Percentiles rank a stretch among this genome's conserved stretches.
These are phyloP conservation scores for Flexamia atlantica DNA, from an alignment of 2,888 invertebrate species.

Conservation along the genomic window DNA sequence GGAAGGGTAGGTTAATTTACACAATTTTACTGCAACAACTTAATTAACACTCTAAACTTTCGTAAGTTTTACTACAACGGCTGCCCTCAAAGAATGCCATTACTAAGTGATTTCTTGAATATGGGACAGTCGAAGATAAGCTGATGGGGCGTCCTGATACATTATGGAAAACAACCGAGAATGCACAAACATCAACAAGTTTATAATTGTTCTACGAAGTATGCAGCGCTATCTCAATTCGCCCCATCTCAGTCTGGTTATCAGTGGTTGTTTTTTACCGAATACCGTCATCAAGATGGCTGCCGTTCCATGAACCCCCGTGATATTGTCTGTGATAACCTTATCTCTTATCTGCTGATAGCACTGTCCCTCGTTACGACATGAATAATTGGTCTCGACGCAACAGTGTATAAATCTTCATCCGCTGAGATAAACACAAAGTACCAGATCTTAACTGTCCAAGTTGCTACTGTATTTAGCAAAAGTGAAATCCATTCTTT, in stretches of 20 bases:
- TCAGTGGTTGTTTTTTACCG: slow-evolving; percentile 23
- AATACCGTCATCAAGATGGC: slow-evolving; percentile 36
- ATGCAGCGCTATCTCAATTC: slow-evolving; percentile 21
- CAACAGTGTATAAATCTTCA: slow-evolving; percentile 21
- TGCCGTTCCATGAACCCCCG: slow-evolving; percentile 20
- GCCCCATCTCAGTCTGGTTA: slow-evolving; percentile 10
- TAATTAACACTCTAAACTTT: too few species aligned
- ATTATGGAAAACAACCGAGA: background rate
- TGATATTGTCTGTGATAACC: slow-evolving; percentile 46
- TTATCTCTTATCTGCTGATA: slow-evolving; percentile 54
- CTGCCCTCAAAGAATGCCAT: too few species aligned
- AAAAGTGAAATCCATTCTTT: too few species aligned
- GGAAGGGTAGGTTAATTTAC: too few species aligned
- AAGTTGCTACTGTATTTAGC: too few species aligned
- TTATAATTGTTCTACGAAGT: background rate
- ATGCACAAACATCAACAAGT: background rate
- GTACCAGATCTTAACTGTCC: background rate
- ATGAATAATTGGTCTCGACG: slow-evolving; percentile 12
- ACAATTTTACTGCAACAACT: too few species aligned
- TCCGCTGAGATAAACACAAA: slow-evolving; percentile 10
- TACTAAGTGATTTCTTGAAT: too few species aligned
- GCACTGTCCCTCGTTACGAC: background rate
- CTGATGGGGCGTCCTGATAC: too few species aligned
- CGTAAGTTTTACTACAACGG: too few species aligned
- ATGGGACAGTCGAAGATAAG: too few species aligned